These are phyloP conservation scores for Phytoseiulus persimilis DNA, from an alignment of 2,888 invertebrate genomes.

Conservation along the genomic window DNA sequence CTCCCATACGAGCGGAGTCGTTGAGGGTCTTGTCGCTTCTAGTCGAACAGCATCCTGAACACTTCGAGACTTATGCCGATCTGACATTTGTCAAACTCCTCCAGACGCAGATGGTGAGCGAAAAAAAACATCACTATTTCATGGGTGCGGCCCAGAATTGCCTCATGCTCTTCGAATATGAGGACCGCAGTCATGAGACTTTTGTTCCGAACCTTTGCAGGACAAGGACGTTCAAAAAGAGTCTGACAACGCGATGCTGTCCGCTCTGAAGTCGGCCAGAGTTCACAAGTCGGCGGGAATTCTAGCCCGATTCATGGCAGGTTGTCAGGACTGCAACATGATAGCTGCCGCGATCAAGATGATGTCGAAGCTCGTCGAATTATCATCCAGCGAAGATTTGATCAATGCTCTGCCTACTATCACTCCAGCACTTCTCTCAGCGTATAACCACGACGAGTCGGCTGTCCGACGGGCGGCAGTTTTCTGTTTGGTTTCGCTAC, in stretches of 20 bases:
- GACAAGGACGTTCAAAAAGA: conserved; percentile 26
- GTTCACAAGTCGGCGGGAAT: conserved; percentile 10
- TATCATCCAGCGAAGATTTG: conserved; percentile 11
- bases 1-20: neutral
- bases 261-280: neutral
- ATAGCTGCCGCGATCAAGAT: conserved; percentile 26
- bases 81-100: conserved; percentile 26
- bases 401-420: neutral
- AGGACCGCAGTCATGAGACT: neutral
- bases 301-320: conserved; percentile 19
- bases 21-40: neutral
- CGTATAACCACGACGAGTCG: conserved; percentile 83
- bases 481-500: conserved; percentile 91
- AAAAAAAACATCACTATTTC: neutral
- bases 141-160: too few relatives aligned
- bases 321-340: conserved; percentile 7
- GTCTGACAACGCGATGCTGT: neutral
- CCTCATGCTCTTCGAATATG: too few relatives aligned
- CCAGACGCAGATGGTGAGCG: conserved; percentile 18
- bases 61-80: conserved; percentile 21
- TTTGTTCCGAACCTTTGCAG: neutral
- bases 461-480: conserved; percentile 90
- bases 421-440: conserved; percentile 54
- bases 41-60: conserved; percentile 18
- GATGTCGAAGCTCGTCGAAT: conserved; percentile 14